Evolutionary conservation across 2,113 vertebrate genomes (phyloP).

Genomic region (Xiphias gladius): DNA sequence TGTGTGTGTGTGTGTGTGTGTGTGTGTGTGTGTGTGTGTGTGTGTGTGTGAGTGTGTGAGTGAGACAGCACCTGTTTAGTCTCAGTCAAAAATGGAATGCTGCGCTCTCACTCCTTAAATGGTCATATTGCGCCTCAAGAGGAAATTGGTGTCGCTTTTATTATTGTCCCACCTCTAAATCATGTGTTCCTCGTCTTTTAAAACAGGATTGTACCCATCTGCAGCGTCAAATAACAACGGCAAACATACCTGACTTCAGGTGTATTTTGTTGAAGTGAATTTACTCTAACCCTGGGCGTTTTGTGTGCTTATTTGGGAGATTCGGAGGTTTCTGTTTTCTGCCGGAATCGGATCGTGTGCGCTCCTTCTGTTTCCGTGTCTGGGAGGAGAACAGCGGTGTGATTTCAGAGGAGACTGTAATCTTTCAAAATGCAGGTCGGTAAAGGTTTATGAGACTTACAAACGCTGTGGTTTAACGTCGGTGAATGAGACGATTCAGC

Average conservation of each 20-base stretch:
- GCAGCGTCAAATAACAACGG: fast-evolving
- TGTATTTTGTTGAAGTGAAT: fast-evolving
- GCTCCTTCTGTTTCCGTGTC: constrained; percentile 76
- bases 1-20: too few relatives aligned
- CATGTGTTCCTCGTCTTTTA: background rate
- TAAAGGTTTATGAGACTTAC: background rate
- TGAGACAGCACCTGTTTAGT: constrained; percentile 66
- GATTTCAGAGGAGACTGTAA: constrained; percentile 48
- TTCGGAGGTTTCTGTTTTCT: constrained; percentile 4
- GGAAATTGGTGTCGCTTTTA: constrained; percentile 77
- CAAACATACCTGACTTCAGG: fast-evolving
- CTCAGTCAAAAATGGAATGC: constrained; percentile 64
- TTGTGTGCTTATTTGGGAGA: background rate
- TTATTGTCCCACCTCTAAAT: constrained; percentile 66
- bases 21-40: background rate
- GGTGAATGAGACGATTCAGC: fast-evolving
- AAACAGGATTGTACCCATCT: fast-evolving
- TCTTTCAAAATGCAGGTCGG: constrained; percentile 83
- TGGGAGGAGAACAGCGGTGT: constrained; percentile 54
- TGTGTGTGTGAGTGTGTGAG: constrained; percentile 5
- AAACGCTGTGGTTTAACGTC: fast-evolving
- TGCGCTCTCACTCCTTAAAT: constrained; percentile 74
- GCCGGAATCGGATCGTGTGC: constrained; percentile 48
- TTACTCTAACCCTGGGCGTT: fast-evolving
- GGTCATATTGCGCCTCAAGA: constrained; percentile 64